Evolutionary conservation across 2,113 vertebrate genomes (phyloP), one percentile per base, ranked within the genome.

Genomic region (Istiophorus platypterus): DNA sequence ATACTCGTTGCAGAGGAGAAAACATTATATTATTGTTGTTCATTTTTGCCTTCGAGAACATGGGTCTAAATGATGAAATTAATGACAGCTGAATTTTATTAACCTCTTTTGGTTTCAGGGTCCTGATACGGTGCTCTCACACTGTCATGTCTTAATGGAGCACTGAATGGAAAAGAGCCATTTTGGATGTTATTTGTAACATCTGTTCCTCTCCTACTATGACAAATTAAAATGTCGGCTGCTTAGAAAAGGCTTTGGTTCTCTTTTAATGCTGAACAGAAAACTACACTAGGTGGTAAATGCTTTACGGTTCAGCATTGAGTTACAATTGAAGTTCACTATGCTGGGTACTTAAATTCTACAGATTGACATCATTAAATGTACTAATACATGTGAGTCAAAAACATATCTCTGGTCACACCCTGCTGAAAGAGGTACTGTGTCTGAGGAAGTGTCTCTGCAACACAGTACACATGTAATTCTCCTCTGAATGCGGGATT

Each of bases 401-500:
- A 5, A 20, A 18, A 0, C 12, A 12, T 6, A 75, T 56, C 20
- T 42, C 18, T 34, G 18, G 22, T 64, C 15, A 69, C 17, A 49
- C 51, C 39, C 13, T 6, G 3, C 18, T n/a, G 49, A 76, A 41
- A 24, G 62, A 24, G 37, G 18, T 11, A 37, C 17, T 68, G n/a
- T 18, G 14, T 39, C 14, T 18, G 52, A 29, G 22, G 58, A 18
- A 18, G 14, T 39, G 15, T 18, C 52, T 39, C 41, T 62, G 42
- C 17, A 52, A 15, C 22, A 51, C 39, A 58, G 20, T 37, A 34
- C 42, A 72, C 29, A 7, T 47, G 65, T 39, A 17, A 59, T 57
- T n/a, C 12, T 77, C 49, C 4, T 56, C 31, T 71, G 27, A 76
- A 69, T 72, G 24, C 85, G 52, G 42, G 29, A 62, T 68, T 83